Evolutionary conservation across 2,113 vertebrate species (phyloP).

Genomic region (Nycticorax nycticorax): DNA sequence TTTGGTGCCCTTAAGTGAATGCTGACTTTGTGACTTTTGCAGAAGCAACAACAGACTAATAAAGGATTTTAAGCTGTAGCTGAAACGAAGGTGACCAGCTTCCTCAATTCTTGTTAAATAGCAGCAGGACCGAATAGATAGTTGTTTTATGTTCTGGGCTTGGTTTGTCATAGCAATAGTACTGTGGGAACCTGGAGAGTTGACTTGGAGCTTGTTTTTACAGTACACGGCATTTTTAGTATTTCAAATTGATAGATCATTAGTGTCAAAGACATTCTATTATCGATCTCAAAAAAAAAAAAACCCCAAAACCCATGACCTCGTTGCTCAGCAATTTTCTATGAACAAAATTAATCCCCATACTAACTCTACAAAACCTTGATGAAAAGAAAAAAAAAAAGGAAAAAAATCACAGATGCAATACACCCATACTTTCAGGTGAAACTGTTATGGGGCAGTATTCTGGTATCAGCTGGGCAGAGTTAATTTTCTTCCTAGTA

Average conservation of each 20-base stretch:
- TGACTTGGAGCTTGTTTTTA: background rate
- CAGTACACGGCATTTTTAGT: background rate
- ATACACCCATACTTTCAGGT: background rate
- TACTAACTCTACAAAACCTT: background rate
- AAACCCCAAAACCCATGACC: fast-evolving
- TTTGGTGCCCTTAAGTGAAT: background rate
- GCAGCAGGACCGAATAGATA: background rate
- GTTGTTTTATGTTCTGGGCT: background rate
- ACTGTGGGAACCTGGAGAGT: background rate
- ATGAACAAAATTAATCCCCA: background rate
- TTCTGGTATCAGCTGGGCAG: too few species aligned
- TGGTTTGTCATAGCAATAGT: background rate
- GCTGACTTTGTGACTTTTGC: background rate
- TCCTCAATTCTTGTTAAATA: background rate
- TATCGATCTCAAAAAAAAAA: background rate
- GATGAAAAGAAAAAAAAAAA: background rate
- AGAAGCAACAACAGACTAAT: background rate
- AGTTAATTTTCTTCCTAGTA: too few species aligned
- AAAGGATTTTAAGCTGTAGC: background rate
- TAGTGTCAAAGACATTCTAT: background rate
- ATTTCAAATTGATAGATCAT: background rate
- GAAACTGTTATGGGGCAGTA: fast-evolving
- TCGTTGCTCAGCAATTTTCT: background rate
- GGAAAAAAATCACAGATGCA: background rate
- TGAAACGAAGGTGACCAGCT: background rate